Conservation (phyloP, 2,113 vertebrate species). For the Arenaria interpres region DNA sequence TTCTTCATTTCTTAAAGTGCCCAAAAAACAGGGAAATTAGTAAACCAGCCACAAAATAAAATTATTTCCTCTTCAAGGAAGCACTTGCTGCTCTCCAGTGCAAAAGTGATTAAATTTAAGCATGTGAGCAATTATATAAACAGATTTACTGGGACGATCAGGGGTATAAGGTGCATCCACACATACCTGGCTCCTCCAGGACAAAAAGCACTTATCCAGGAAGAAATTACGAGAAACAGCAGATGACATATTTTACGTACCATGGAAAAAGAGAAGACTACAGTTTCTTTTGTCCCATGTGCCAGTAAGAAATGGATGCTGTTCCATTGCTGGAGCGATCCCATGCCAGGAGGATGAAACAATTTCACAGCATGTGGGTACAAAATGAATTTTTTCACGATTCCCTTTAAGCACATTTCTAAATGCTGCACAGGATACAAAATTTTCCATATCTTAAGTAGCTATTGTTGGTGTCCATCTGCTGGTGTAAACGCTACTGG, state of each 20-base stretch:
- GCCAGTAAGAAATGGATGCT: not conserved
- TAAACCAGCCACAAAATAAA: not conserved
- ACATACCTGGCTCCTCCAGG: not conserved
- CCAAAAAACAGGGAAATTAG: not conserved
- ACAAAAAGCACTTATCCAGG: not conserved
- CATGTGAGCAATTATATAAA: not conserved
- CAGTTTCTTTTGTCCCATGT: not conserved
- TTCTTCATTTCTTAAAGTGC: not conserved
- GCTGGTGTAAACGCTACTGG: not conserved
- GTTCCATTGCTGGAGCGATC: not conserved
- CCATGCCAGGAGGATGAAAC: not conserved
- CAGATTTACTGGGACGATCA: not conserved
- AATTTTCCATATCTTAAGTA: not conserved
- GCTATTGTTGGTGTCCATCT: not conserved
- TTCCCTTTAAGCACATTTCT: not conserved
- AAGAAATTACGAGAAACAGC: not conserved
- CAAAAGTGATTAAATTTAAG: not conserved
- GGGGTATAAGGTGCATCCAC: not conserved
- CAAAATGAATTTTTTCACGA: not conserved
- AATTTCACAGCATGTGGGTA: not conserved
- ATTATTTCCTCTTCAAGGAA: not conserved
- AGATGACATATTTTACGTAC: not conserved
- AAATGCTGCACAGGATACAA: not conserved
- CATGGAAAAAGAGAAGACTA: not conserved
- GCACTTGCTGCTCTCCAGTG: not conserved